Evolutionary conservation across 2,797 vertebrate species (phyloP).

Genomic region (Pangasius larnaudii): DNA sequence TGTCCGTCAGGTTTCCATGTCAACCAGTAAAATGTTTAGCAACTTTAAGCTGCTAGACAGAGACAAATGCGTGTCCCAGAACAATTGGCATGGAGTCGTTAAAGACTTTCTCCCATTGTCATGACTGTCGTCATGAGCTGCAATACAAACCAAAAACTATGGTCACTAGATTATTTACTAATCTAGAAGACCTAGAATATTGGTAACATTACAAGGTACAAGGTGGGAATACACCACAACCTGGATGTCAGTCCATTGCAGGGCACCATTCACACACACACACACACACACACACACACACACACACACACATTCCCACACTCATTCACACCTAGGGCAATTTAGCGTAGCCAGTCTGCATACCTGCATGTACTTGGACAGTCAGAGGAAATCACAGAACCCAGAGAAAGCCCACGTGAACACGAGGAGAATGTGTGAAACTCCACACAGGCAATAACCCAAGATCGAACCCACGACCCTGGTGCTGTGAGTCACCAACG

Average conservation of each 20-base stretch:
- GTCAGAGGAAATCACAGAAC: not conserved
- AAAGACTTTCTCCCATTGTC: too few species aligned
- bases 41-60: not conserved
- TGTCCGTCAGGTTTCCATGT: not conserved
- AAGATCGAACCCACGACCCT: not conserved
- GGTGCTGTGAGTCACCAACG: not conserved
- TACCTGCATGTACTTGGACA: not conserved
- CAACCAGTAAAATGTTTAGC: slow-evolving; percentile 1
- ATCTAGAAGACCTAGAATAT: too few species aligned
- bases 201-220: too few species aligned
- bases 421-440: not conserved
- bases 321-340: not conserved
- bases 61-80: not conserved
- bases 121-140: too few species aligned
- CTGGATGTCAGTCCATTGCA: too few species aligned
- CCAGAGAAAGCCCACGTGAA: not conserved
- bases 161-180: too few species aligned
- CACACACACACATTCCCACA: not conserved
- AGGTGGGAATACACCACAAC: too few species aligned
- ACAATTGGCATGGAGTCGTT: not conserved
- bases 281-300: too few species aligned
- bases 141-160: too few species aligned
- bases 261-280: not conserved
- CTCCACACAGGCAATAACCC: not conserved
- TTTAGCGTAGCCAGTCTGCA: not conserved